These are phyloP conservation scores for Drosophila ironensis DNA, from an alignment of 1,140 invertebrate species.

Conservation along the genomic window DNA sequence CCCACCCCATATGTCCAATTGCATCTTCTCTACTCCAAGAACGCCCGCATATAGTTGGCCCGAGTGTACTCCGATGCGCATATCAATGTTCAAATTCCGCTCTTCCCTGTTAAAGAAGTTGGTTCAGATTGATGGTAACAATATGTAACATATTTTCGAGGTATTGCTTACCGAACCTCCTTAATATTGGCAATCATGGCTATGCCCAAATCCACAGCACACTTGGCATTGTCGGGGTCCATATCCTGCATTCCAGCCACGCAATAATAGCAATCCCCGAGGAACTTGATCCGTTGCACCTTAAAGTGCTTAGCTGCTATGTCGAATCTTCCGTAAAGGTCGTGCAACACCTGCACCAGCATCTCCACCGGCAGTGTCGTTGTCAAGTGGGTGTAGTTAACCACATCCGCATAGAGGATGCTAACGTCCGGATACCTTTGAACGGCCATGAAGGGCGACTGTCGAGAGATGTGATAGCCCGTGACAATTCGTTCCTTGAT, in stretches of 20 bases:
- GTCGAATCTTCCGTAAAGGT: slow-evolving; percentile 96
- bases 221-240: slow-evolving; percentile 90
- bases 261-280: slow-evolving; percentile 97
- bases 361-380: slow-evolving; percentile 90
- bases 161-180: slow-evolving; percentile 85
- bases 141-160: too few relatives aligned
- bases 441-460: slow-evolving; percentile 89
- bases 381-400: slow-evolving; percentile 96
- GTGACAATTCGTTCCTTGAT: slow-evolving; percentile 86
- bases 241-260: slow-evolving; percentile 91
- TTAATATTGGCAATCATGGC: slow-evolving; percentile 95
- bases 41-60: slow-evolving; percentile 95
- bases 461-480: not conserved
- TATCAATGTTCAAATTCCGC: slow-evolving; percentile 91
- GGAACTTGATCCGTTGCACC: slow-evolving; percentile 93
- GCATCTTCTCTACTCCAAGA: slow-evolving; percentile 95
- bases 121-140: too few relatives aligned
- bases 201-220: slow-evolving; percentile 92
- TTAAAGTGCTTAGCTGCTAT: slow-evolving; percentile 89
- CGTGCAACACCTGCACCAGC: slow-evolving; percentile 94
- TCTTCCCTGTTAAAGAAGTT: slow-evolving; percentile 85
- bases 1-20: slow-evolving; percentile 96
- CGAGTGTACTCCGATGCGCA: slow-evolving; percentile 97
- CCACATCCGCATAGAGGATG: slow-evolving; percentile 97
- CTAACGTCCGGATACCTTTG: slow-evolving; percentile 94